Conservation (phyloP, 2,888 invertebrate species). For the Sinohyriopsis cumingii region DNA sequence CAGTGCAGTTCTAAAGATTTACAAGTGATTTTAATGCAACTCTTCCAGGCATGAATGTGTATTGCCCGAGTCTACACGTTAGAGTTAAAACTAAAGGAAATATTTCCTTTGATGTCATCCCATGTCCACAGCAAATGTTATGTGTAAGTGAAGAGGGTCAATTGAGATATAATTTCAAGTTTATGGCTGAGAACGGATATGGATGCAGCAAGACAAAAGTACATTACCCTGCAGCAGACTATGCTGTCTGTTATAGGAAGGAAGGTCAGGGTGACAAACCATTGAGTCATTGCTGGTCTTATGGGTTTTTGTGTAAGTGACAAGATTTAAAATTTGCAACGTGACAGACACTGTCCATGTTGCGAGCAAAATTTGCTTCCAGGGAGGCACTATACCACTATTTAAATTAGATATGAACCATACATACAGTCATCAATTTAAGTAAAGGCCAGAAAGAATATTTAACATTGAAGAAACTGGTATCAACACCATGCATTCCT, state of each 20-base stretch:
- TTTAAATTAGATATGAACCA: constrained; percentile 4
- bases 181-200: constrained; percentile 9
- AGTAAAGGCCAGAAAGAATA: no score
- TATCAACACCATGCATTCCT: no score
- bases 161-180: constrained; percentile 1
- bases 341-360: constrained; percentile 1
- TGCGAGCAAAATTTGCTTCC: constrained; percentile 7
- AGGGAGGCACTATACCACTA: constrained; percentile 9
- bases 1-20: no score
- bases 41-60: no score
- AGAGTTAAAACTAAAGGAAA: background rate
- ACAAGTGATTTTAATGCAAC: no score
- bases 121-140: background rate
- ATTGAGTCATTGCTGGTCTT: constrained; percentile 3
- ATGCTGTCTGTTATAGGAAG: constrained; percentile 2
- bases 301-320: constrained; percentile 10
- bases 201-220: constrained; percentile 1
- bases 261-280: background rate
- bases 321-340: constrained; percentile 4
- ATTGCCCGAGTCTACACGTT: constrained; percentile 1
- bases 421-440: constrained; percentile 1
- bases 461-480: no score
- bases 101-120: background rate
- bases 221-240: constrained; percentile 6
- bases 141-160: background rate